A percentile compares a stretch with the other conserved stretches of the same genome.
Evolutionary conservation across 1,140 invertebrate genomes (phyloP).

Genomic region (Copidosoma floridanum): DNA sequence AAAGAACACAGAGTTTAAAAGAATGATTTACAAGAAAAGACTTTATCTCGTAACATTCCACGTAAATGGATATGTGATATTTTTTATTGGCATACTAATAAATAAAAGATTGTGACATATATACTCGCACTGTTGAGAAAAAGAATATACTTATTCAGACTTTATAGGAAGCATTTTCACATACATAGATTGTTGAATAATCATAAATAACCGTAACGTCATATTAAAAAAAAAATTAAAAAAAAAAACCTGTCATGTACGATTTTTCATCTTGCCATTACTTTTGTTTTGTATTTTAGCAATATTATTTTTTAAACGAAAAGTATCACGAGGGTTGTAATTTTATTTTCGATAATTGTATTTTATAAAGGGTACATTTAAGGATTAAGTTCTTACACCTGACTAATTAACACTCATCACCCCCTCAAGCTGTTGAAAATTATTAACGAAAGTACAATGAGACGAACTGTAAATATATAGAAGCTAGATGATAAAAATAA

Average conservation of each 20-base stretch:
- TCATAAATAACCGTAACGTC: slow-evolving; percentile 17
- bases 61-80: slow-evolving; percentile 20
- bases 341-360: slow-evolving; percentile 11
- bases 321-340: slow-evolving; percentile 9
- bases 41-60: slow-evolving; percentile 20
- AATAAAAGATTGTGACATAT: slow-evolving; percentile 10
- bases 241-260: not conserved
- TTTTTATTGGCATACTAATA: slow-evolving; percentile 16
- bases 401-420: slow-evolving; percentile 13
- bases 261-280: slow-evolving; percentile 15
- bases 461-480: slow-evolving; percentile 15
- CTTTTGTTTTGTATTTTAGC: slow-evolving; percentile 8
- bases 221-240: slow-evolving; percentile 9
- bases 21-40: not conserved
- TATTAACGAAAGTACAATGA: slow-evolving; percentile 17
- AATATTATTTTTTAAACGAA: slow-evolving; percentile 26
- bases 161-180: slow-evolving; percentile 23
- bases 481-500: slow-evolving; percentile 20
- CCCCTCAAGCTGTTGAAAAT: slow-evolving; percentile 1
- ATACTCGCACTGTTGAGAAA: slow-evolving; percentile 15
- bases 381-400: slow-evolving; percentile 10
- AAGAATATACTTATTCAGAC: slow-evolving; percentile 17
- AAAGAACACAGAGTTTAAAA: slow-evolving; percentile 9
- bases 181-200: slow-evolving; percentile 26
- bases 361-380: no score